Conservation (phyloP, 2,888 invertebrate species). For the Digitonthophagus gazella region DNA sequence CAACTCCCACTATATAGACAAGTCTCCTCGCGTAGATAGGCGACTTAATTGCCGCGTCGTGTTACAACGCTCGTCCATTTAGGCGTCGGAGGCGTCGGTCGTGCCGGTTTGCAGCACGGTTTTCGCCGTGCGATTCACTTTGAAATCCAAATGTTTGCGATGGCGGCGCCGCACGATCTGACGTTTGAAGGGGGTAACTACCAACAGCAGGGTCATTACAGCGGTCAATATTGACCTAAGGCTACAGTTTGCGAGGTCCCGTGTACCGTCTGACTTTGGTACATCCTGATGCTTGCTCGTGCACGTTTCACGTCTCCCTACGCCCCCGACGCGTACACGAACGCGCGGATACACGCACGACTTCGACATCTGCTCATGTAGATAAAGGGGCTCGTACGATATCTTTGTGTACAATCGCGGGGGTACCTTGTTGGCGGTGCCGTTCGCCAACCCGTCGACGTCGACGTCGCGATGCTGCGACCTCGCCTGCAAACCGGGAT, state of each 20-base stretch:
- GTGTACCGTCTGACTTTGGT: constrained; percentile 16
- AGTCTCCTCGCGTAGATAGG: too few relatives aligned
- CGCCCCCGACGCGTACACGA: neutral
- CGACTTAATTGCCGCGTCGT: neutral
- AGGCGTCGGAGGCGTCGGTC: neutral
- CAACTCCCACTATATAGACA: too few relatives aligned
- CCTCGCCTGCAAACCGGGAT: neutral
- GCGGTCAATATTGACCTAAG: constrained; percentile 34
- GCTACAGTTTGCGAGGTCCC: constrained; percentile 21
- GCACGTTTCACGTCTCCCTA: neutral
- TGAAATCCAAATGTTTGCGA: constrained; percentile 34
- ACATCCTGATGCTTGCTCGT: constrained; percentile 23
- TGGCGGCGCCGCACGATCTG: constrained; percentile 31
- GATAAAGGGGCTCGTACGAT: neutral
- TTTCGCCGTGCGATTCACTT: constrained; percentile 23
- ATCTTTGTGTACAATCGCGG: neutral
- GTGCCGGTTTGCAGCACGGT: neutral
- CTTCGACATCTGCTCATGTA: neutral
- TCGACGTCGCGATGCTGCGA: neutral
- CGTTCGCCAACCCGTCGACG: neutral
- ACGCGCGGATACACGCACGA: neutral
- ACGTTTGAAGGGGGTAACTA: constrained; percentile 36
- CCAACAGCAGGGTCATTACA: constrained; percentile 30
- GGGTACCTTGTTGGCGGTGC: neutral
- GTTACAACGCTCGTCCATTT: neutral